Conservation (phyloP, 37 sponge, comb jelly and placozoan species). For the Oopsacas minuta region DNA sequence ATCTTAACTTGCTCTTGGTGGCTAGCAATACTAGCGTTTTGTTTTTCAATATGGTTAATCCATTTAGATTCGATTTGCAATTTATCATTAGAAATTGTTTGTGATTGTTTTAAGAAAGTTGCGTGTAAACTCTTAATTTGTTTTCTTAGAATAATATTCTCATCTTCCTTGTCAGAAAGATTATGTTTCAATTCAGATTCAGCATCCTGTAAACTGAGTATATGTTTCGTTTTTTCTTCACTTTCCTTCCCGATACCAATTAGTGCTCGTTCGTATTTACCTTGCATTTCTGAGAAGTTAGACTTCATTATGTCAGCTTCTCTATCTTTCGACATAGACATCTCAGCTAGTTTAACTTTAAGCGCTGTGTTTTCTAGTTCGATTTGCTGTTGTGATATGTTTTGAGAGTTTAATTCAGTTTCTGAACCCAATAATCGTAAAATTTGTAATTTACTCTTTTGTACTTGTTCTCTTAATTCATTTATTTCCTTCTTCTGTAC, state of each 20-base stretch:
- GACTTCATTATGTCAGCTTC: not conserved
- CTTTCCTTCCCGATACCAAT: not conserved
- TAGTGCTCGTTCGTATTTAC: not conserved
- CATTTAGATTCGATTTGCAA: not conserved
- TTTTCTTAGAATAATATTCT: not conserved
- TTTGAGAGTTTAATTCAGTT: not conserved
- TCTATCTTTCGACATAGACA: not conserved
- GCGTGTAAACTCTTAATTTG: not conserved
- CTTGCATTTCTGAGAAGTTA: not conserved
- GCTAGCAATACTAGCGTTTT: not conserved
- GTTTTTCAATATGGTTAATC: conserved; percentile 1
- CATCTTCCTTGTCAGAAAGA: not conserved
- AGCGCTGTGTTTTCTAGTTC: not conserved
- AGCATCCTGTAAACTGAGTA: not conserved
- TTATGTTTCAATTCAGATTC: not conserved
- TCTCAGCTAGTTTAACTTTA: not conserved
- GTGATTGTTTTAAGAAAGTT: not conserved
- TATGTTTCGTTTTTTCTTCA: not conserved
- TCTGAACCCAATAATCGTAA: not conserved
- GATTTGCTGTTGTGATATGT: not conserved
- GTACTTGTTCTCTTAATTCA: not conserved
- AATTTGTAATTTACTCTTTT: not conserved
- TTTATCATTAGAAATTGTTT: not conserved
- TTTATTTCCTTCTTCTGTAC: not conserved
- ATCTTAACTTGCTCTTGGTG: not conserved